phyloP scores from a whole-genome alignment of 2,888 invertebrate species.

The Stenchaetothrips biformis region DNA sequence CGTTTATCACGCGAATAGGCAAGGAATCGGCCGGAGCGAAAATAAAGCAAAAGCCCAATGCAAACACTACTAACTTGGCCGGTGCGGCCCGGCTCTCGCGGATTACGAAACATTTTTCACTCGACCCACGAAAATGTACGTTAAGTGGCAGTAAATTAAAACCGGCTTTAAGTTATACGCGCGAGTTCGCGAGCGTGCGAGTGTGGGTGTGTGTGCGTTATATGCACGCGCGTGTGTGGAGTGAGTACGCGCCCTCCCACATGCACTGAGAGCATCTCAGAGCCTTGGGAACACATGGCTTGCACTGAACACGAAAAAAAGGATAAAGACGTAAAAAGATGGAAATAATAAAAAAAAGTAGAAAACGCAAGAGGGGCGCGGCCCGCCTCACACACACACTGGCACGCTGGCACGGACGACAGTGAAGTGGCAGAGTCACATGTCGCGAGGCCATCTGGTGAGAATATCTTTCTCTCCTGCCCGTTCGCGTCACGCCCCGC shows the following conservation, averaged over 20 bases:
- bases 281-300: not conserved
- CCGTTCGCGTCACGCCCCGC: not conserved
- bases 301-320: not conserved
- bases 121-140: too few species aligned
- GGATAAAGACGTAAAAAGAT: not conserved
- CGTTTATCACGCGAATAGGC: too few species aligned
- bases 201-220: too few species aligned
- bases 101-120: too few species aligned
- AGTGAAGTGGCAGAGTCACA: not conserved
- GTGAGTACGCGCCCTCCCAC: not conserved
- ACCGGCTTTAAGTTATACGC: too few species aligned
- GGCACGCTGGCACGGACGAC: not conserved
- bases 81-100: too few species aligned
- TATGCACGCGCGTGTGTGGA: not conserved
- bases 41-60: too few species aligned
- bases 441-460: constrained; percentile 9
- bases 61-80: too few species aligned
- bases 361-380: not conserved
- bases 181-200: too few species aligned
- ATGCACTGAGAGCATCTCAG: not conserved
- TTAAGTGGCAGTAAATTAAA: too few species aligned
- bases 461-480: not conserved
- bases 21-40: too few species aligned
- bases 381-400: not conserved
- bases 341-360: not conserved